Conservation (phyloP, 2,888 invertebrate genomes). For the Odontothrips loti region DNA sequence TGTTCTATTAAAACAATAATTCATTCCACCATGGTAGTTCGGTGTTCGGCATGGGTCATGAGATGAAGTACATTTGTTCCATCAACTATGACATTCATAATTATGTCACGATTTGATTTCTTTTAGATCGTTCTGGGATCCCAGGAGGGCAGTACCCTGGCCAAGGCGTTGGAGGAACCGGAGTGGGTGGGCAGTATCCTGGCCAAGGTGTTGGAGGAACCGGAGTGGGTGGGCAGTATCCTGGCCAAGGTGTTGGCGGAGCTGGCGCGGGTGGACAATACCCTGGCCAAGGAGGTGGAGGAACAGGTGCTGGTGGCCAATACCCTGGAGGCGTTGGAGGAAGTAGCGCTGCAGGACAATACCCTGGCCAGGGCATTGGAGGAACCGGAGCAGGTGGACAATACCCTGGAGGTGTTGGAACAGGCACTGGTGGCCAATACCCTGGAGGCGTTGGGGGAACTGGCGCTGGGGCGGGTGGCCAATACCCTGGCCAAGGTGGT, state of each 20-base stretch:
- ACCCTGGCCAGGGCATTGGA: background rate
- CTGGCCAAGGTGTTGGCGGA: background rate
- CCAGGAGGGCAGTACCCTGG: background rate
- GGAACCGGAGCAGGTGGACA: background rate
- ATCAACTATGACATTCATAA: too few species aligned
- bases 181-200: background rate
- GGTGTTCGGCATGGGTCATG: too few species aligned
- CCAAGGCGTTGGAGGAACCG: background rate
- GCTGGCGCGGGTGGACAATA: background rate
- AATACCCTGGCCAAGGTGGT: background rate
- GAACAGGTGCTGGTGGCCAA: background rate
- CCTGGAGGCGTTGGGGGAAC: background rate
- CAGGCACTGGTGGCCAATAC: background rate
- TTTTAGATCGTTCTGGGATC: too few species aligned
- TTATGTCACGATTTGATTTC: too few species aligned
- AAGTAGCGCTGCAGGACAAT: background rate
- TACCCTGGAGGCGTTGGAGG: background rate
- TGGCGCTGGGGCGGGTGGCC: background rate
- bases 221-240: background rate
- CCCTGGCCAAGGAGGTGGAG: background rate
- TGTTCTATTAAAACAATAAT: too few species aligned
- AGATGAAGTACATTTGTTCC: too few species aligned
- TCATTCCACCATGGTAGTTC: too few species aligned
- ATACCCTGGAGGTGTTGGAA: background rate
- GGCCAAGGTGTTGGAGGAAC: background rate